Base-by-base conservation (phyloP, 2,113 vertebrate genomes). In the Plectropomus leopardus region DNA sequence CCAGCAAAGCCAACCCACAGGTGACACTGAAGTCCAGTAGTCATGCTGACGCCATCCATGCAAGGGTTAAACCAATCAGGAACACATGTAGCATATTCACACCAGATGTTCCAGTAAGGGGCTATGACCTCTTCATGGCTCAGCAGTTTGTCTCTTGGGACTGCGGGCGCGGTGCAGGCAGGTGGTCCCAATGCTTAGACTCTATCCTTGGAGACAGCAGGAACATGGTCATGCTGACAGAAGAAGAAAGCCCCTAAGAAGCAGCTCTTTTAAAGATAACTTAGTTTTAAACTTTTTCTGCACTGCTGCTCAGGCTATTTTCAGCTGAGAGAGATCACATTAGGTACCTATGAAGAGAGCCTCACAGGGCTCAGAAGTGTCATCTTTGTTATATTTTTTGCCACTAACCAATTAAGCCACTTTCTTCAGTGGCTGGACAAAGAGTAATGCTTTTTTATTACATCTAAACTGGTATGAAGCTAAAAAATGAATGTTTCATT, bases 21-120 rank as follows among this genome's bases (percentile, higher is more conserved):
- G 64, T 51, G 55, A 16, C 44, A 74, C 58, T 10, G 5, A 66
- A 50, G 23, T 70, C 54, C 59, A 44, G 71, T 59, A 53, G 77
- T 66, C 66, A 57, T 23, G 26, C 57, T 50, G 24, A 51, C 65
- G 34, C 68, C 58, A 14, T 40, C 45, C 57, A 32, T 17, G 42
- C 13, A 65, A 80, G 65, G 63, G 76, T 88, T 88, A 69, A 88
- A 54, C 58, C 48, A 79, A 76, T 72, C 45, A 72, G 63, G 26
- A 85, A 82, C 82, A 70, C 66, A 70, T 86, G 81, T 23, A 55
- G 24, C 65, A 34, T 6, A 86, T 81, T 82, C 19, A 65, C 24
- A 81, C 83, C 90, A 91, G 85, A 90, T 91, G 87, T 86, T 85
- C 72, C 34, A 53, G 42, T 59, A 47, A 76, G 61, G 76, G 76